Conservation (phyloP, 2,888 invertebrate genomes). For the Physocephala rufipes region DNA sequence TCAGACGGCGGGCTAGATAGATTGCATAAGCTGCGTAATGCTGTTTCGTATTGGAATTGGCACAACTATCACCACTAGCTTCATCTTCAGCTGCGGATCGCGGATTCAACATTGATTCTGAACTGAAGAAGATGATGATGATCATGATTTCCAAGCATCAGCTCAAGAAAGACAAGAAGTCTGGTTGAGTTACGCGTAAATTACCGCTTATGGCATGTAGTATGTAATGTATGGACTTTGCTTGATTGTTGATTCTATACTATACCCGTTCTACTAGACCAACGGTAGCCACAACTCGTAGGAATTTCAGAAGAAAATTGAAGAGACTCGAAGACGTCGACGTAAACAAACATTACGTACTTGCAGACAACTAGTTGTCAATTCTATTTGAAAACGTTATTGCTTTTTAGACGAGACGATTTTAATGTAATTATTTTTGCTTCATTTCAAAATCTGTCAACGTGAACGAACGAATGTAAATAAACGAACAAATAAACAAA, state of each 20-base stretch:
- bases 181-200: constrained; percentile 48
- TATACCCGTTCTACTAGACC: constrained; percentile 19
- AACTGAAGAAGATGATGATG: no score
- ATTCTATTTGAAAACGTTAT: neutral
- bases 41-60: constrained; percentile 45
- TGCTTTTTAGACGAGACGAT: no score
- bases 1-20: no score
- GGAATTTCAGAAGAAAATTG: constrained; percentile 11
- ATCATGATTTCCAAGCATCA: constrained; percentile 30
- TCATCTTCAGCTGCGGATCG: neutral
- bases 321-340: constrained; percentile 34
- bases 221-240: constrained; percentile 28
- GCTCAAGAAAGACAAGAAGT: constrained; percentile 46
- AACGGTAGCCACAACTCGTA: constrained; percentile 30
- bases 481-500: no score
- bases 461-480: no score
- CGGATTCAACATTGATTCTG: no score
- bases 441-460: no score
- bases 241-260: constrained; percentile 17
- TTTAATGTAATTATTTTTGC: no score
- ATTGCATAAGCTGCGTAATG: constrained; percentile 25
- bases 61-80: no score
- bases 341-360: neutral
- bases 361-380: constrained; percentile 23
- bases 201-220: constrained; percentile 41